Evolutionary conservation across 2,797 vertebrate genomes (phyloP), one percentile per base, ranked within the genome.

Genomic region (Ctenosaura bakeri): DNA sequence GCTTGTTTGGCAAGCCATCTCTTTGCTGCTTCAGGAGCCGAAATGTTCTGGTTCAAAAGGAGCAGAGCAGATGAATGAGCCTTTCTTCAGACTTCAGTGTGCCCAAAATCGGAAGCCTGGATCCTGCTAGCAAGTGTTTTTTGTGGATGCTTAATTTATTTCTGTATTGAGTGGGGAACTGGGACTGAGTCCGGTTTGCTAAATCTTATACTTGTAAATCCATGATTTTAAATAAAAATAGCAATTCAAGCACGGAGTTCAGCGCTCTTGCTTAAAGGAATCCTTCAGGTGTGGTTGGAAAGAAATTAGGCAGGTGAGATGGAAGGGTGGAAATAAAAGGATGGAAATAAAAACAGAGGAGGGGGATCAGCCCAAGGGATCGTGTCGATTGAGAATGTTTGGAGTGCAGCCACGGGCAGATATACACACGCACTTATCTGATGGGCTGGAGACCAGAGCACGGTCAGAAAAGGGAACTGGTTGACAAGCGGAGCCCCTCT

Each of bases 311-410:
- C 22, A 8, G 94, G 90, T 86, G 42, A 46, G 42, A 46, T 46
- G 42, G 42, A 91, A 35, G 73, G 52, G 83, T 92, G 93, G 90
- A 93, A 96, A 95, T 93, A 95, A 95, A 91, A 35, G 73, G 56
- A 85, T 92, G 93, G 90, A 93, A 96, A 95, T 93, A 95, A 95
- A 95, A 85, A 71, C 89, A 76, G 82, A 10, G n/a, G 20, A 3
- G 3, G 24, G 62, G 42, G 2, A 10, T 83, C 42, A 42, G 22
- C 12, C 4, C n/a, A 29, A 64, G 56, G 56, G 22, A 42, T 24
- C 26, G n/a, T 42, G 20, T 64, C 42, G 22, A 14, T 42, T 64
- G 56, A 42, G 35, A 62, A 20, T 4, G 18, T 52, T 52, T 52
- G 10, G 10, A 52, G 52, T 12, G 10, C 10, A 12, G 10, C 52